Evolutionary conservation across 2,797 vertebrate species (phyloP), one percentile per base, ranked within the genome.

Genomic region (Argyrosomus regius): DNA sequence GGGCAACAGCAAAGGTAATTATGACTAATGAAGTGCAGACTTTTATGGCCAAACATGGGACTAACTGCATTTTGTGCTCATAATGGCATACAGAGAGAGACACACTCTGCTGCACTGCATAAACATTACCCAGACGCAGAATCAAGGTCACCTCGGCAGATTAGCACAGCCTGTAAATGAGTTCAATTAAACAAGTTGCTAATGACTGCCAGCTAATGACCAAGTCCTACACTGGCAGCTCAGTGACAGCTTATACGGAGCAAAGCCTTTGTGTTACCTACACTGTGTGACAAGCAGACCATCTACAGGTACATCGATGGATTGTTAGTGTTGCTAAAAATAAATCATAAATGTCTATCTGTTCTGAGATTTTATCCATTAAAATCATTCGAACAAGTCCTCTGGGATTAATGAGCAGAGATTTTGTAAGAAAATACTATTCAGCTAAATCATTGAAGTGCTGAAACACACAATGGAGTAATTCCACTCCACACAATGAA

Each of bases 111-210:
- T 87, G 86, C 91, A 79, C 85, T 86, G 85, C 89, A 91, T 80
- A 90, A 92, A 91, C 92, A 92, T 89, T 83, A 91, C 75, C 69
- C 91, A 92, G 89, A 88, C 70, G 53, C 77, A 65, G 87, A 92
- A 91, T 91, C 91, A 95, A 95, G 94, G 95, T 95, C 92, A 95
- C 92, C 94, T 83, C 88, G 7, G 85, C 86, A 93, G 93, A 94
- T 95, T 93, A 95, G 87, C 87, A 63, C 76, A 90, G 91, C 75
- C 85, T 88, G 91, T 90, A 95, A 94, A 95, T 94, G 92, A 94
- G 85, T 94, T 94, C 91, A 92, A 94, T 95, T 95, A 95, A 94
- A 91, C 90, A 92, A 91, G 89, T 89, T 86, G 90, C 88, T 95
- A 94, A 94, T 93, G 92, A 93, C 85, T 76, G 82, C 56, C 78